Base-by-base conservation (phyloP, 2,888 invertebrate species). In the Drosophila nigricruria region DNA sequence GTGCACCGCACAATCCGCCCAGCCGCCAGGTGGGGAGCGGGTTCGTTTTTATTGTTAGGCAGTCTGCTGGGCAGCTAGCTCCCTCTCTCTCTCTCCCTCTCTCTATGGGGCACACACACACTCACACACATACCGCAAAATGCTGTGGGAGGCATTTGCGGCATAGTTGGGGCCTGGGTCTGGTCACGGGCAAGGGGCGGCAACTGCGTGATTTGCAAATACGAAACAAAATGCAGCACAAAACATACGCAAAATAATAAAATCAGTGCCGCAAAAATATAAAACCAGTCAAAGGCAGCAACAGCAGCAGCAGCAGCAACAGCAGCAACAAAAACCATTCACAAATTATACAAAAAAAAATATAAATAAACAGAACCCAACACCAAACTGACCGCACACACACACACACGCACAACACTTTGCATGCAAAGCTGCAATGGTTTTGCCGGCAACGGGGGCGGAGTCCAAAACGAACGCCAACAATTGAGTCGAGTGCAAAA, bases 221-320 rank as follows among this genome's bases (percentile, higher is more conserved):
- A 49, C 65, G 43, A 70, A 68, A 61, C 68, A 47, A 66, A 71
- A 66, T 72, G 72, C 71, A 73, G 61, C 59, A 57, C 59, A 75
- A 57, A 75, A 76, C 67, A 79, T 69, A 79, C 72, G 72, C 62
- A 74, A 66, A 77, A 77, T 76, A 74, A 85, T 84, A 70, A 85
- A 85, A 86, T 87, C 84, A 77, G 63, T 66, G 72, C 73, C 68
- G 61, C 84, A 75, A 71, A 86, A 79, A 81, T 83, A 75, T 64
- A 73, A 70, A 88, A 52, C 66, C 56, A 78, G 72, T 40, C 70
- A 40, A 34, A 49, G 56, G 40, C 47, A 60, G 38, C 67, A 54
- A 16, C 54, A 53, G 52, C 42, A 42, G 20, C 42, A 20, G 12
- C 42, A 20, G 5, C 20, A 20, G 9, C 32, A 34, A 3, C 42